phyloP scores from a whole-genome alignment of 2,113 vertebrate species.

The Sisor rabdophorus region DNA sequence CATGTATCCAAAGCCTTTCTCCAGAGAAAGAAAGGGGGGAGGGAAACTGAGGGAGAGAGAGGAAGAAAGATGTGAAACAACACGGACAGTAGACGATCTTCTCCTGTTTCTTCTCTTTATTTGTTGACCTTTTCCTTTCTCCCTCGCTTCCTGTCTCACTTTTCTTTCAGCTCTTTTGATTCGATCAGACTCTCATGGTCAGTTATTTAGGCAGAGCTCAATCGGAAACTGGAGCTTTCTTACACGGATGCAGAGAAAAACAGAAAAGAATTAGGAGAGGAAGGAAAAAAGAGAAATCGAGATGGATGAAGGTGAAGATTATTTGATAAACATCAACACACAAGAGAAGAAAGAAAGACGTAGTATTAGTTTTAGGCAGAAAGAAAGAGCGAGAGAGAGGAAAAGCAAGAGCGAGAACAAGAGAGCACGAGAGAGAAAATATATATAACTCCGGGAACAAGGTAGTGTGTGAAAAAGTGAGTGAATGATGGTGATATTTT shows the following conservation, averaged over 20 bases:
- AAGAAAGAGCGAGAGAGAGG: background rate
- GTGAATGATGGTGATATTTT: slow-evolving; percentile 11
- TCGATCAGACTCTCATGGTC: slow-evolving; percentile 46
- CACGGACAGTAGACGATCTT: slow-evolving; percentile 49
- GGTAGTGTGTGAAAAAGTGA: background rate
- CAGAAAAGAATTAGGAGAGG: slow-evolving; percentile 25
- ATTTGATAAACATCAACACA: too few relatives aligned
- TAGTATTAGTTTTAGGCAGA: background rate
- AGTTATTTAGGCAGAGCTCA: slow-evolving; percentile 49
- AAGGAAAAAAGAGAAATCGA: slow-evolving; percentile 27
- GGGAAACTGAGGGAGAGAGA: slow-evolving; percentile 38
- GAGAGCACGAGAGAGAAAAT: background rate
- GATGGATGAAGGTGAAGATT: too few relatives aligned
- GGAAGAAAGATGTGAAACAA: slow-evolving; percentile 39
- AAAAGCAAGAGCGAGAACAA: slow-evolving; percentile 39
- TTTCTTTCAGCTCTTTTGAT: slow-evolving; percentile 40
- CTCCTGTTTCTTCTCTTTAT: slow-evolving; percentile 54
- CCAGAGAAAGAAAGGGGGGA: slow-evolving; percentile 55
- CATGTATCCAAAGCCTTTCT: slow-evolving; percentile 62
- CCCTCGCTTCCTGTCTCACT: slow-evolving; percentile 21
- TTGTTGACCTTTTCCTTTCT: slow-evolving; percentile 38
- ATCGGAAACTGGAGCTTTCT: slow-evolving; percentile 50
- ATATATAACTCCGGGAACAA: background rate
- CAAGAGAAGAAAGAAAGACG: background rate
- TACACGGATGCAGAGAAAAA: slow-evolving; percentile 27